Percentiles rank a stretch among this genome's conserved stretches.
phyloP scores from a whole-genome alignment of 2,797 vertebrate genomes.

The Babyrousa celebensis region DNA sequence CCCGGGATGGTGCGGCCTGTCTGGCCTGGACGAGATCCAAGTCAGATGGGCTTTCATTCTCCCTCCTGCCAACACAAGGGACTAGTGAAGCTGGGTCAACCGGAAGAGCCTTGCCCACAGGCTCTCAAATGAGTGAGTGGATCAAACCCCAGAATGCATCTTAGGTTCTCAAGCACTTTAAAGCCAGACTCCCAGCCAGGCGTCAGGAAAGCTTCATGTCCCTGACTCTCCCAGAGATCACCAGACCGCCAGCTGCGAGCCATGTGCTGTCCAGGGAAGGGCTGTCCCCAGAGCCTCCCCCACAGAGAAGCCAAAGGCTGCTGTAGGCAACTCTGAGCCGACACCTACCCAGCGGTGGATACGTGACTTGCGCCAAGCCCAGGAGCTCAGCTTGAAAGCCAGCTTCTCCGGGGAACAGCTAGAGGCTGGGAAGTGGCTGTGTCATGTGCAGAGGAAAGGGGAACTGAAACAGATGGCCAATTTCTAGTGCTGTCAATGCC shows the following conservation, averaged over 20 bases:
- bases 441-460: neutral
- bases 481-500: neutral
- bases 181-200: constrained; percentile 5
- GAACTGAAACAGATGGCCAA: neutral
- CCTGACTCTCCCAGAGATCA: neutral
- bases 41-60: neutral
- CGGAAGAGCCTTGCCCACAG: neutral
- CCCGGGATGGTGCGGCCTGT: neutral
- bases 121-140: neutral
- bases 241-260: neutral
- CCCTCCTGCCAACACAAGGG: neutral
- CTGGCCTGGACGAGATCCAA: neutral
- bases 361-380: neutral
- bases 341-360: neutral
- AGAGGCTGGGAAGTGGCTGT: constrained; percentile 18
- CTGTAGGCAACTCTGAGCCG: neutral
- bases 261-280: neutral
- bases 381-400: neutral
- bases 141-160: neutral
- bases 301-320: neutral
- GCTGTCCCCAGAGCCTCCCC: neutral
- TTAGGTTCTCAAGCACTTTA: neutral
- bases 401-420: neutral
- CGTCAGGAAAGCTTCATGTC: neutral
- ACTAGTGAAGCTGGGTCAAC: neutral